These are phyloP conservation scores for Parus major DNA, from an alignment of 2,113 vertebrate species.

Conservation along the genomic window DNA sequence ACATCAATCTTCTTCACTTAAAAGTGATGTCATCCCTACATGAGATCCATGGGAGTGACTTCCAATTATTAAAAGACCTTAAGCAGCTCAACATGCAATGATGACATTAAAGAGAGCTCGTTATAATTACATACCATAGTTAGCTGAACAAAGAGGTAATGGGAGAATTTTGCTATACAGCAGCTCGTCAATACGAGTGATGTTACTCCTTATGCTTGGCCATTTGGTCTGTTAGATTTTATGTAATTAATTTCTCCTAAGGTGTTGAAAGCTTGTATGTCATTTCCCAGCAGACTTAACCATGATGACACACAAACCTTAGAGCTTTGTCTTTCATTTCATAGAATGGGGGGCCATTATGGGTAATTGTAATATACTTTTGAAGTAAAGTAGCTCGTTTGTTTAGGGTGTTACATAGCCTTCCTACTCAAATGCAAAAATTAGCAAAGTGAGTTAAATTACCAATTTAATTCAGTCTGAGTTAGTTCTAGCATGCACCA, in stretches of 20 bases:
- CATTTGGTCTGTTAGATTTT: slow-evolving; percentile 61
- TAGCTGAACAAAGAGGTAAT: not conserved
- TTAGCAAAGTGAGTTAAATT: slow-evolving; percentile 35
- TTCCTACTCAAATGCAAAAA: slow-evolving; percentile 14
- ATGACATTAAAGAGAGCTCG: slow-evolving; percentile 34
- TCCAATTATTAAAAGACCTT: slow-evolving; percentile 42
- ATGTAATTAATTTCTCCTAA: slow-evolving; percentile 54
- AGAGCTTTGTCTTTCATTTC: slow-evolving; percentile 25
- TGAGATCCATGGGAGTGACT: not conserved
- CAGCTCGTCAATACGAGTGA: not conserved
- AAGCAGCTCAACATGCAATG: slow-evolving; percentile 13
- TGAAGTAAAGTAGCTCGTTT: slow-evolving; percentile 34
- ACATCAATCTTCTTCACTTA: not conserved
- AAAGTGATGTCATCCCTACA: slow-evolving; percentile 16
- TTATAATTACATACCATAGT: slow-evolving; percentile 17
- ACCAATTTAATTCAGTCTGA: slow-evolving; percentile 19
- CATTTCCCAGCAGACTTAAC: slow-evolving; percentile 14
- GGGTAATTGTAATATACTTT: slow-evolving; percentile 42
- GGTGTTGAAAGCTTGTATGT: slow-evolving; percentile 55
- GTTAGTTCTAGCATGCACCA: not conserved
- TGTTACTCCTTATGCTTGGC: slow-evolving; percentile 46
- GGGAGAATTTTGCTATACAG: not conserved
- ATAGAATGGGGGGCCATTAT: slow-evolving; percentile 31
- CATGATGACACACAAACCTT: not conserved
- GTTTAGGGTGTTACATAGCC: slow-evolving; percentile 25